Base-by-base conservation (phyloP, 2,113 vertebrate species). In the Aviceda subcristata region DNA sequence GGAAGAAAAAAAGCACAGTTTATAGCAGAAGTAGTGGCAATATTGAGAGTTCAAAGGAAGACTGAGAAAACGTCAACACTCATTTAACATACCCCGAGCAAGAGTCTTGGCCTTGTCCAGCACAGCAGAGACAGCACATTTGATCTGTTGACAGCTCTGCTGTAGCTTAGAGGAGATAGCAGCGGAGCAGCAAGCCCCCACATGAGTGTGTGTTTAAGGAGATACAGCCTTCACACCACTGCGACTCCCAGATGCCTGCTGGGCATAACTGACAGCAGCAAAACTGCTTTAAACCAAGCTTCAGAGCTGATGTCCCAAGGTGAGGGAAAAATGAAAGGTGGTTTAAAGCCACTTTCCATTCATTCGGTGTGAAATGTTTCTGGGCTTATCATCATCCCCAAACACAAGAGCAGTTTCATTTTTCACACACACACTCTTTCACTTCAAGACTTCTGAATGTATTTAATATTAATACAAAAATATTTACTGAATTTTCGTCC, bases 181-280 rank as follows among this genome's bases (percentile, higher is more conserved):
- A 11, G 12, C 53, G 69, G 32, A 66, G 51, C n/a, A 86, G 63
- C 6, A 12, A 62, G 15, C 3, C 41, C 26, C 10, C 7, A 12
- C 1, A 2, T 0, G 1, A 56, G 41, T 0, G 11, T 3, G 0
- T 7, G 24, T 19, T 7, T 34, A 10, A 60, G 10, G 22, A 59
- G 38, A 30, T 22, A 38, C 1, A 41, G 68, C 46, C 38, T 53
- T 64, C 1, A 0, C 59, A 74, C 38, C 17, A 14, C 27, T 12
- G 34, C 1, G 4, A 11, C 24, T 26, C 46, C 46, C 62, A 81
- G 60, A 26, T 51, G 23, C 27, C 38, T 39, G 57, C n/a, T 19
- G 45, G 67, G 36, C 38, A 39, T 26, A 62, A 67, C 38, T 27
- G 21, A n/a, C 3, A 9, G 30, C 2, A 9, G 9, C 18, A 69